Base-by-base conservation (phyloP, 2,113 vertebrate species). In the Poeciliopsis turrubarensis region DNA sequence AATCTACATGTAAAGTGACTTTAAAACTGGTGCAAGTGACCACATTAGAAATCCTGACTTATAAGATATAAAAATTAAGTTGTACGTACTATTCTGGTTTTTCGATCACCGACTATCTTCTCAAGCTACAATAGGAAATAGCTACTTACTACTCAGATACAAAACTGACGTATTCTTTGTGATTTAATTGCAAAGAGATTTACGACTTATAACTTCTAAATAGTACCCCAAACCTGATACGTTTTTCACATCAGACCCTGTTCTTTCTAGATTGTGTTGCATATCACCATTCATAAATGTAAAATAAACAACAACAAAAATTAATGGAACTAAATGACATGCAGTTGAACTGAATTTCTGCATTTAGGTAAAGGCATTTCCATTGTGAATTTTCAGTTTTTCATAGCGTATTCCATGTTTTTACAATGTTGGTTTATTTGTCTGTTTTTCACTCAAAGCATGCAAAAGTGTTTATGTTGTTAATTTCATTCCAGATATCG, bases 401-500 rank as follows among this genome's bases (percentile, higher is more conserved):
- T 27, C 60, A 4, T 60, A 13, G 9, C n/a, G 1, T 26, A 4
- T 34, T 11, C 26, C 25, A 11, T 12, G 2, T 26, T 34, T 31
- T 39, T 14, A 34, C 25, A 3, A 1, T 26, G 26, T 66, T 32
- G 5, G 65, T 27, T 41, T 41, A 41, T 44, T 5, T 14, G 3
- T 19, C 17, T 15, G 19, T 15, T 15, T 25, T 17, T 47, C 44
- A 47, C 47, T 57, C 54, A 51, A 27, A 60, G 27, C 63, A 63
- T 41, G 67, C 41, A n/a, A 39, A 17, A 0, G 7, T 73, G 63
- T 79, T 60, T 74, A 31, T n/a, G 51, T 73, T 12, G 8, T 67
- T 72, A 39, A 77, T 72, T 30, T 5, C 81, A 65, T 54, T 77
- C 0, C 88, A 98, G 97, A 60, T 98, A 98, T 82, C 89, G 96